A percentile compares a stretch with the other conserved stretches of the same genome.
These are phyloP conservation scores for Neria commutata DNA, from an alignment of 2,888 invertebrate species.

Conservation along the genomic window DNA sequence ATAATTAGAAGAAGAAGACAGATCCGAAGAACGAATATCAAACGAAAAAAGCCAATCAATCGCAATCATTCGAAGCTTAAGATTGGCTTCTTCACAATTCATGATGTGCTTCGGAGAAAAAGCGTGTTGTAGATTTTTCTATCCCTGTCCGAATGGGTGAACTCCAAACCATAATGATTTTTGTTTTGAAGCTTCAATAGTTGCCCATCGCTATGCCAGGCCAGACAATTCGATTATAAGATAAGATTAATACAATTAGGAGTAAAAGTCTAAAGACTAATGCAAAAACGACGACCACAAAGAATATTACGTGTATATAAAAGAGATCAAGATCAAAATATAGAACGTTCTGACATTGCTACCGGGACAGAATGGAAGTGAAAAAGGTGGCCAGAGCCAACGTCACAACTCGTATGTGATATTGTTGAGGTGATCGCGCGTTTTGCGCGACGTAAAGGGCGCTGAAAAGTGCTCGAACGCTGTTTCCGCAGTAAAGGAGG, in stretches of 20 bases:
- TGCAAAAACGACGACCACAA: slow-evolving; percentile 15
- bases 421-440: slow-evolving; percentile 60
- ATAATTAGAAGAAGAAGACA: no score
- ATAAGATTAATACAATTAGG: slow-evolving; percentile 29
- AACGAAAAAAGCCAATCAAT: background rate
- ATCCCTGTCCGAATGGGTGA: no score
- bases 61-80: no score
- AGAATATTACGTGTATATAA: slow-evolving; percentile 16
- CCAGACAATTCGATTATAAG: slow-evolving; percentile 13
- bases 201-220: no score
- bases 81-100: no score
- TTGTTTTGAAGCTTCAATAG: no score
- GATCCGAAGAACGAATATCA: background rate
- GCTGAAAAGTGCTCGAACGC: slow-evolving; percentile 57
- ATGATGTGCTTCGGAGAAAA: no score
- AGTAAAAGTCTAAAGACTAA: slow-evolving; percentile 42
- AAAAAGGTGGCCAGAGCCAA: slow-evolving; percentile 40
- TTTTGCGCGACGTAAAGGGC: slow-evolving; percentile 56
- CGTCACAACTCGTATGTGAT: slow-evolving; percentile 62
- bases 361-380: background rate
- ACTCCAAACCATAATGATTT: no score
- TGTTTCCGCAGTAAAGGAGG: slow-evolving; percentile 49
- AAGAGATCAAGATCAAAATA: slow-evolving; percentile 43
- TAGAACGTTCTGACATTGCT: background rate
- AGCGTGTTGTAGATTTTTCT: no score